These are phyloP conservation scores for Hippocampus kuda DNA, from an alignment of 2,797 vertebrate species.

Conservation along the genomic window DNA sequence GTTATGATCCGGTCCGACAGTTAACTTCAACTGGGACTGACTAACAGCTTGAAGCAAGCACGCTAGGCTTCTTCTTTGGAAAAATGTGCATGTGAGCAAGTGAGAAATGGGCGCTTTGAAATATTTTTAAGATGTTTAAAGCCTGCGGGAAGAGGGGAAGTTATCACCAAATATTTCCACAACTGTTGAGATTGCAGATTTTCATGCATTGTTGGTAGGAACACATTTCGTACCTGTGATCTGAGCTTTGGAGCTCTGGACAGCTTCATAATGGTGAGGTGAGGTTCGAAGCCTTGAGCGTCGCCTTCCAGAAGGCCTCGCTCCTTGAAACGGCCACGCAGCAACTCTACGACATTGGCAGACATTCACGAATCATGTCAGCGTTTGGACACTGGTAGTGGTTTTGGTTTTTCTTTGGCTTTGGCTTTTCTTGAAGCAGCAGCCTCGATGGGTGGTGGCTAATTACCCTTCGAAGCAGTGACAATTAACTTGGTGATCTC, in stretches of 20 bases:
- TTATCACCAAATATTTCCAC: too few relatives aligned
- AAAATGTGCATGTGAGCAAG: too few relatives aligned
- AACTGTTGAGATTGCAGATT: too few relatives aligned
- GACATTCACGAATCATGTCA: not conserved
- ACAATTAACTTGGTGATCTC: too few relatives aligned
- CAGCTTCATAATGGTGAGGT: conserved; percentile 95
- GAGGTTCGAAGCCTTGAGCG: conserved; percentile 76
- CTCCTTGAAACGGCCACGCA: conserved; percentile 69
- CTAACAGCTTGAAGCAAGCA: not conserved
- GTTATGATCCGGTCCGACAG: not conserved
- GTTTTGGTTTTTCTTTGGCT: not conserved
- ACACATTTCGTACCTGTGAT: conserved; percentile 65
- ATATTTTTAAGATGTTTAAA: not conserved
- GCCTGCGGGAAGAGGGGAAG: not conserved
- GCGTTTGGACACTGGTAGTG: not conserved
- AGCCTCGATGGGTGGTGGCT: too few relatives aligned
- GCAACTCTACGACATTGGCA: conserved; percentile 35
- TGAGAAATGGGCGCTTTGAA: too few relatives aligned
- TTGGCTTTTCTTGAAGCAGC: not conserved
- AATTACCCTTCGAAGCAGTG: too few relatives aligned
- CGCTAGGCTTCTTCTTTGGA: not conserved
- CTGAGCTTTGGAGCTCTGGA: conserved; percentile 76
- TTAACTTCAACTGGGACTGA: not conserved
- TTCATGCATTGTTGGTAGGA: too few relatives aligned
- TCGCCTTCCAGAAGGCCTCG: conserved; percentile 75